phyloP scores from a whole-genome alignment of 2,888 invertebrate species.

The Pherbina coryleti region DNA sequence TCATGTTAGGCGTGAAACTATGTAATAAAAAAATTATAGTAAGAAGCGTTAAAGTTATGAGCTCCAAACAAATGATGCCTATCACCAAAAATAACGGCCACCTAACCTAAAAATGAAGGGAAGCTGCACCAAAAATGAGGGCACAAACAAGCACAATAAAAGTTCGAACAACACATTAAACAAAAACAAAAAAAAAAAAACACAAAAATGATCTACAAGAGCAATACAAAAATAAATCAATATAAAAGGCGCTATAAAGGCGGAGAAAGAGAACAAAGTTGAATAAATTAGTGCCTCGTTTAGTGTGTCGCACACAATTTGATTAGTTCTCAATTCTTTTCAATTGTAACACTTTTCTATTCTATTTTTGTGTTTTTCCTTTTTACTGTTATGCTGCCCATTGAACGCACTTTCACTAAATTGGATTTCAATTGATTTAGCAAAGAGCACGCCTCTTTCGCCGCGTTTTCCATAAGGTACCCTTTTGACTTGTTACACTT shows the following conservation, averaged over 20 bases:
- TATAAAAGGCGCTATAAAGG: neutral
- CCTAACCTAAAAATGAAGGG: too few relatives aligned
- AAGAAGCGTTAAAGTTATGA: too few relatives aligned
- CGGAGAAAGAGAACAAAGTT: neutral
- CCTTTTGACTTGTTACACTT: too few relatives aligned
- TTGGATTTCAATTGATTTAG: slow-evolving; percentile 14
- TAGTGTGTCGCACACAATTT: slow-evolving; percentile 8
- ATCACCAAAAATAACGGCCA: too few relatives aligned
- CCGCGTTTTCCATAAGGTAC: too few relatives aligned
- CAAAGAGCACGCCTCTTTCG: neutral
- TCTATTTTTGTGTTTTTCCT: neutral
- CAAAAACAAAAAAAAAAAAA: too few relatives aligned
- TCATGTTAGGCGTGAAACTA: neutral
- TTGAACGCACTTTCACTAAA: slow-evolving; percentile 25
- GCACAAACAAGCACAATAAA: too few relatives aligned
- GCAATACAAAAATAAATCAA: too few relatives aligned
- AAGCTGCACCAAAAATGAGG: too few relatives aligned
- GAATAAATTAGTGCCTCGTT: neutral
- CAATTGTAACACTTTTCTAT: neutral
- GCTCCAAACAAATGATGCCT: too few relatives aligned
- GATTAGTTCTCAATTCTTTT: neutral
- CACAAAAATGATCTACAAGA: too few relatives aligned
- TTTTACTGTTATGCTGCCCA: neutral
- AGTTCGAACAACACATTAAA: too few relatives aligned
- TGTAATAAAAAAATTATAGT: neutral